Conservation (phyloP, 2,888 invertebrate genomes). For the Busseola fusca region DNA sequence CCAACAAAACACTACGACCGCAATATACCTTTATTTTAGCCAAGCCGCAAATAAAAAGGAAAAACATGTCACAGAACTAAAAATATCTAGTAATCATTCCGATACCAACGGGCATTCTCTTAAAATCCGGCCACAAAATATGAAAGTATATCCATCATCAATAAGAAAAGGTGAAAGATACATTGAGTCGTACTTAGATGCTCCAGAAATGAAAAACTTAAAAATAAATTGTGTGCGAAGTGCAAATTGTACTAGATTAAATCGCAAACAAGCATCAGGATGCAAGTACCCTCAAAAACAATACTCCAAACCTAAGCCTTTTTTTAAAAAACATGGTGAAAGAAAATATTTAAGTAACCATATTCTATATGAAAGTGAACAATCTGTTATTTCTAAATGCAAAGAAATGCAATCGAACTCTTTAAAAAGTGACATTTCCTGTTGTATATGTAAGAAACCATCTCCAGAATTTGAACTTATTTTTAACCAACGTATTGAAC, state of each 20-base stretch:
- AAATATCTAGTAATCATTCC: not conserved
- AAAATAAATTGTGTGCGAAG: not conserved
- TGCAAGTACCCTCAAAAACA: not conserved
- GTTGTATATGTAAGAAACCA: not conserved
- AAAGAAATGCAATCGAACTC: not conserved
- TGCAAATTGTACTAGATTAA: constrained; percentile 6
- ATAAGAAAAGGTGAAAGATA: not conserved
- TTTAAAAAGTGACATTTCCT: not conserved
- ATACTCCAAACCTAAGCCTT: not conserved
- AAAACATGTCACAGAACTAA: not conserved
- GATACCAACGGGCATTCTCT: too few species aligned
- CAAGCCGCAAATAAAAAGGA: constrained; percentile 12
- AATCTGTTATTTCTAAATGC: not conserved
- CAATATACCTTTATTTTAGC: not conserved
- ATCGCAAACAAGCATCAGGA: constrained; percentile 1
- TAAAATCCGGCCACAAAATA: not conserved
- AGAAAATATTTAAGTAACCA: not conserved
- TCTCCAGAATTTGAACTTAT: not conserved
- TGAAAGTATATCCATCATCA: not conserved
- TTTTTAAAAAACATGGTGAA: not conserved
- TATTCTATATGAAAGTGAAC: not conserved
- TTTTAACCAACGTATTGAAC: constrained; percentile 6
- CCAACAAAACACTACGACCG: not conserved
- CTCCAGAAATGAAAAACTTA: not conserved
- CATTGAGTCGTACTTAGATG: not conserved